Evolutionary conservation across 2,113 vertebrate species (phyloP).

Genomic region (Gobius niger): DNA sequence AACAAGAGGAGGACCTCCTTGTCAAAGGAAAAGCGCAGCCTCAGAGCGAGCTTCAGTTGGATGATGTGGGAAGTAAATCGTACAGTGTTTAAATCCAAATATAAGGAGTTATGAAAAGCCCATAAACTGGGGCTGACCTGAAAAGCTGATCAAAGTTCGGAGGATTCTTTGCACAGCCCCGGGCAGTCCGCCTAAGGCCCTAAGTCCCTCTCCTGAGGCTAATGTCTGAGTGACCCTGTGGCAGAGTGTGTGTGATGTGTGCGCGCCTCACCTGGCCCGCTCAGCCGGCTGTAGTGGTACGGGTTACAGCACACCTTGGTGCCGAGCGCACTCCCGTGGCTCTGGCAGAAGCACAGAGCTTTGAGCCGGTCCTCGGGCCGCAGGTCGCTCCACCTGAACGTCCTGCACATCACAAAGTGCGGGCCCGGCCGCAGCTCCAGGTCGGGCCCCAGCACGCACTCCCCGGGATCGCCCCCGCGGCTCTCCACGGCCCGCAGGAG

Average conservation of each 20-base stretch:
- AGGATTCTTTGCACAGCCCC: too few relatives aligned
- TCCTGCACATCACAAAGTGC: slow-evolving; percentile 84
- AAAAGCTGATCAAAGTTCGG: neutral
- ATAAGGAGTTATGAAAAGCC: slow-evolving; percentile 22
- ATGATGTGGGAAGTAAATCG: slow-evolving; percentile 65
- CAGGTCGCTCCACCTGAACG: slow-evolving; percentile 95
- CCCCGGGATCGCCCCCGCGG: slow-evolving; percentile 83
- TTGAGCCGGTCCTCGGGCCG: slow-evolving; percentile 86
- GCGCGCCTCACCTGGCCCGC: slow-evolving; percentile 86
- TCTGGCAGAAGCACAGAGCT: slow-evolving; percentile 86
- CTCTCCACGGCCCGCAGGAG: slow-evolving; percentile 91
- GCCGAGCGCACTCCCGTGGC: slow-evolving; percentile 74
- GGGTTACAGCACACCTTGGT: slow-evolving; percentile 91
- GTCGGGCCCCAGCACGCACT: slow-evolving; percentile 86
- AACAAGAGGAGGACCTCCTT: slow-evolving; percentile 80
- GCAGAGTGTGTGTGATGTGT: neutral
- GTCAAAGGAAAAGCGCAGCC: slow-evolving; percentile 74
- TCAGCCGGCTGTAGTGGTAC: slow-evolving; percentile 94
- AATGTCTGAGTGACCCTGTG: too few relatives aligned
- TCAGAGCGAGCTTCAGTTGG: slow-evolving; percentile 81
- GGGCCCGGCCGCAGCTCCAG: slow-evolving; percentile 81
- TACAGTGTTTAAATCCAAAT: slow-evolving; percentile 34
- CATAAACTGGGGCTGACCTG: slow-evolving; percentile 8
- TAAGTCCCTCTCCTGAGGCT: too few relatives aligned
- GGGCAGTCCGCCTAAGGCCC: too few relatives aligned